phyloP scores from a whole-genome alignment of 2,888 invertebrate species.

The Dorcus parallelipipedus region DNA sequence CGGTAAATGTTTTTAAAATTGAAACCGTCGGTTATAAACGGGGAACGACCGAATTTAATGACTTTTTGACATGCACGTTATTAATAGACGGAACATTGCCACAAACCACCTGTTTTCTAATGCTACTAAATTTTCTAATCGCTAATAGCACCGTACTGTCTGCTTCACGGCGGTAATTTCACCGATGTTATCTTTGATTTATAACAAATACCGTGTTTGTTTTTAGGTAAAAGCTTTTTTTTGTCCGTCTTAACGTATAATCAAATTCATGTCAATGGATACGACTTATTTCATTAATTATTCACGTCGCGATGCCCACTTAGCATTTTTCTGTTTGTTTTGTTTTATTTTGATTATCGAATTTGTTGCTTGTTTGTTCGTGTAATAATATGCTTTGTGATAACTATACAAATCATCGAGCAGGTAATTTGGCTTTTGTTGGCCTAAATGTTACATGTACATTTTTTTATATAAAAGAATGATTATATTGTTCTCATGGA shows the following conservation, averaged over 20 bases:
- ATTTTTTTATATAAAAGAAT: no score
- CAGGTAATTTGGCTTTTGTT: no score
- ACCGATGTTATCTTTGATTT: constrained; percentile 46
- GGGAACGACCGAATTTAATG: constrained; percentile 16
- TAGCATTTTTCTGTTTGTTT: background rate
- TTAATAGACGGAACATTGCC: constrained; percentile 20
- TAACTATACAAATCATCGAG: no score
- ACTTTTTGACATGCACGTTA: constrained; percentile 22
- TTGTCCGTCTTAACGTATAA: constrained; percentile 24
- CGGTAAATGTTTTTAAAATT: constrained; percentile 44
- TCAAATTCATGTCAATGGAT: constrained; percentile 9
- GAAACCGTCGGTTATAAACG: constrained; percentile 13
- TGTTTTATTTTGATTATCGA: background rate
- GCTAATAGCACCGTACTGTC: constrained; percentile 21
- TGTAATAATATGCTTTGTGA: no score
- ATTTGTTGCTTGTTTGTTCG: background rate
- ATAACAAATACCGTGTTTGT: constrained; percentile 41
- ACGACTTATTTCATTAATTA: constrained; percentile 2
- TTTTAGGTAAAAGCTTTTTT: constrained; percentile 24
- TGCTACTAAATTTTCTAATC: constrained; percentile 17
- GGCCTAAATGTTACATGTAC: no score
- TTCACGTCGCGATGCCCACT: background rate
- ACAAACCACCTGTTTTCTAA: constrained; percentile 27
- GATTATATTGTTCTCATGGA: no score
- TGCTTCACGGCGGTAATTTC: constrained; percentile 32